These are phyloP conservation scores for Rhadina sibilatrix DNA, from an alignment of 2,113 vertebrate species.

Conservation along the genomic window DNA sequence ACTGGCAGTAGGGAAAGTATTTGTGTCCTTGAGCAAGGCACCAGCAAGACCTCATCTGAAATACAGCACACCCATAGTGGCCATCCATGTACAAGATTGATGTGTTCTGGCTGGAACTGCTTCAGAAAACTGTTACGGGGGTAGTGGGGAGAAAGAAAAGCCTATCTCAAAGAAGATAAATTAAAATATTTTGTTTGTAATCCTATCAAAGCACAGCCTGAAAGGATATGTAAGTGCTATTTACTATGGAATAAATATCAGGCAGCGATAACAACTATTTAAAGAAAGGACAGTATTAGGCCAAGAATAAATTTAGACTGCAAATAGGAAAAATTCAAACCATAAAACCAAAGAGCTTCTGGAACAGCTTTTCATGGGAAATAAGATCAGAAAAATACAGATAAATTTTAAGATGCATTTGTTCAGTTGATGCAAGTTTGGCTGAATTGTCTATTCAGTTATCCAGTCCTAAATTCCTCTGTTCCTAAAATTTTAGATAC, in stretches of 20 bases:
- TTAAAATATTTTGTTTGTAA: slow-evolving; percentile 19
- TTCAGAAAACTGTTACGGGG: not conserved
- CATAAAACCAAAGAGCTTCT: not conserved
- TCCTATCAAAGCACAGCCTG: slow-evolving; percentile 12
- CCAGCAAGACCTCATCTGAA: not conserved
- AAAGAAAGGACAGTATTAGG: not conserved
- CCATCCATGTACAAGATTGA: not conserved
- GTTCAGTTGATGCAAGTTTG: not conserved
- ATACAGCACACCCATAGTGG: not conserved
- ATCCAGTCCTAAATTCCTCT: not conserved
- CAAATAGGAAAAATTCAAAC: slow-evolving; percentile 12
- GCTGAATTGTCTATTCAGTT: not conserved
- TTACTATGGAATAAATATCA: slow-evolving; percentile 30
- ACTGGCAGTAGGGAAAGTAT: not conserved
- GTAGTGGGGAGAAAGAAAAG: not conserved
- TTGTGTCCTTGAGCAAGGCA: not conserved
- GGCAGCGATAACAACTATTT: not conserved
- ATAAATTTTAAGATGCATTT: not conserved
- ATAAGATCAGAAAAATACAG: not conserved
- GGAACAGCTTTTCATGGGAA: not conserved
- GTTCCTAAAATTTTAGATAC: not conserved
- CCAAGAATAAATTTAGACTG: slow-evolving; percentile 27
- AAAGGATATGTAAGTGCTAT: not conserved
- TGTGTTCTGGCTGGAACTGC: not conserved
- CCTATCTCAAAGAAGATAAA: not conserved